phyloP scores from a whole-genome alignment of 2,888 invertebrate genomes.

The Idaea biselata region DNA sequence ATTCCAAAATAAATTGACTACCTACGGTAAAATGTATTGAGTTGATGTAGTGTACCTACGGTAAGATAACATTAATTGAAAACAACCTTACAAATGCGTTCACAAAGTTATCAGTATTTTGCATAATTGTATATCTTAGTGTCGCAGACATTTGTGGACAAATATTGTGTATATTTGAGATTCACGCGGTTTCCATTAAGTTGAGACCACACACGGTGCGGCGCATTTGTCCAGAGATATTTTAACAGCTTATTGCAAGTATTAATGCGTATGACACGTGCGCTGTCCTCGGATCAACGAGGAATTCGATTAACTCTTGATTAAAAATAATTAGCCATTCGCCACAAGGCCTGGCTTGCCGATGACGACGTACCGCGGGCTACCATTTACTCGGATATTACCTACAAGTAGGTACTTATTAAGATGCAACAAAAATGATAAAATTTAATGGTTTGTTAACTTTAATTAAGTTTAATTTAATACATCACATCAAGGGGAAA shows the following conservation, averaged over 20 bases:
- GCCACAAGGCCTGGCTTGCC: conserved; percentile 41
- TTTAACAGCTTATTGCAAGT: conserved; percentile 53
- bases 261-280: conserved; percentile 48
- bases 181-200: conserved; percentile 48
- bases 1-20: background rate
- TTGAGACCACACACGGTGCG: conserved; percentile 64
- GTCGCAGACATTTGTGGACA: conserved; percentile 58
- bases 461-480: too few relatives aligned
- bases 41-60: background rate
- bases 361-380: background rate
- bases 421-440: too few relatives aligned
- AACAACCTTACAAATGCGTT: conserved; percentile 17
- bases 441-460: too few relatives aligned
- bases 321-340: conserved; percentile 64
- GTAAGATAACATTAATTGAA: conserved; percentile 15
- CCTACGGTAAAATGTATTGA: background rate
- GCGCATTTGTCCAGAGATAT: conserved; percentile 49
- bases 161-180: conserved; percentile 50
- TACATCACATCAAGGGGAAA: too few relatives aligned
- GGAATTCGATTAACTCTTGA: conserved; percentile 62
- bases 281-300: conserved; percentile 41
- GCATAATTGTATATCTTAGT: conserved; percentile 51
- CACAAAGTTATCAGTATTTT: conserved; percentile 29
- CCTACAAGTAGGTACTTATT: too few relatives aligned
- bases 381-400: too few relatives aligned